These are phyloP conservation scores for Rhopalosiphum nymphaeae DNA, from an alignment of 2,888 invertebrate genomes.

Conservation along the genomic window DNA sequence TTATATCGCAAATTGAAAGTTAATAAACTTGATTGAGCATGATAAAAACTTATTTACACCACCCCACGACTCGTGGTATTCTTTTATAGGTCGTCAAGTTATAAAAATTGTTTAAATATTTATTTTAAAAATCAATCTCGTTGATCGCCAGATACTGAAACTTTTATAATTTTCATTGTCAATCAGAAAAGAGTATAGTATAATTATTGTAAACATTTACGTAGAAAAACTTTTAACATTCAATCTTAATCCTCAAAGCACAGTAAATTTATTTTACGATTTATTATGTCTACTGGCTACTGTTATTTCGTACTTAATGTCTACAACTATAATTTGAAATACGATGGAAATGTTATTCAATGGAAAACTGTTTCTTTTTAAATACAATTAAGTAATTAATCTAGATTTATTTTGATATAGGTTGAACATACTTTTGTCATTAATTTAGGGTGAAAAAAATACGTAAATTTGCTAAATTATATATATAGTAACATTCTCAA, in stretches of 20 bases:
- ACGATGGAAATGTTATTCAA: not conserved
- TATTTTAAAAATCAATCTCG: not conserved
- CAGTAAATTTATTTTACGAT: not conserved
- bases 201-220: not conserved
- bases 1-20: not conserved
- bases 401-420: not conserved
- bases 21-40: not conserved
- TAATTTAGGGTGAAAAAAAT: not conserved
- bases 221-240: not conserved
- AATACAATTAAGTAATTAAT: not conserved
- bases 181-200: not conserved
- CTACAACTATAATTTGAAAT: not conserved
- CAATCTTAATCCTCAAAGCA: not conserved
- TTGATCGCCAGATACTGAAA: not conserved
- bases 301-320: not conserved
- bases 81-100: not conserved
- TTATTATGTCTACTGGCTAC: not conserved
- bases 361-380: not conserved
- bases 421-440: not conserved
- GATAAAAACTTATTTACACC: not conserved
- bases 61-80: not conserved
- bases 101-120: not conserved
- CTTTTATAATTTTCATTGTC: not conserved
- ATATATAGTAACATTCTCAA: too few relatives aligned
- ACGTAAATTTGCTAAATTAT: not conserved